A percentile compares a stretch with the other conserved stretches of the same genome.
Conservation (phyloP, 2,797 vertebrate genomes). For the Lemur catta region DNA sequence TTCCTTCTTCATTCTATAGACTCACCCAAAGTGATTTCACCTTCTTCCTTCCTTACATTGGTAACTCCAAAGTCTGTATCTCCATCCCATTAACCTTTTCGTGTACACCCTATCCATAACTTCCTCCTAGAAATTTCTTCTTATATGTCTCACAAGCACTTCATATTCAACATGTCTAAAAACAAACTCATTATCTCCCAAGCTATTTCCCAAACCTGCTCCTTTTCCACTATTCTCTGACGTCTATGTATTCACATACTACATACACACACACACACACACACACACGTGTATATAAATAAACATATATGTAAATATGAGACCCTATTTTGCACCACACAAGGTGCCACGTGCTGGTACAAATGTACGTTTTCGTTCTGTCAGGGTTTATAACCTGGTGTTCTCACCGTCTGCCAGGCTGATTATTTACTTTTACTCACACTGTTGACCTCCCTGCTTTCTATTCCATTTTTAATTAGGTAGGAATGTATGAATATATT, state of each 20-base stretch:
- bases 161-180: background rate
- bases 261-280: fast-evolving
- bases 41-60: background rate
- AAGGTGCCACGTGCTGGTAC: background rate
- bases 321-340: background rate
- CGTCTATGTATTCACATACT: background rate
- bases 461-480: background rate
- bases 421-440: background rate
- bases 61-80: background rate
- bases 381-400: background rate
- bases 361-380: background rate
- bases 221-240: background rate
- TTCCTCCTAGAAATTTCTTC: background rate
- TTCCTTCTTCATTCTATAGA: background rate
- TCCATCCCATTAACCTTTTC: background rate
- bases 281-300: background rate
- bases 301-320: background rate
- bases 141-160: background rate
- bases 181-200: background rate
- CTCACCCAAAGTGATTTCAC: background rate
- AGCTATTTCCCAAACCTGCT: background rate
- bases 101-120: background rate
- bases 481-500: background rate
- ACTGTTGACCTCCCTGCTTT: background rate
- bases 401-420: background rate